Percentiles rank a stretch among this genome's conserved stretches.
These are phyloP conservation scores for Gymnopithys bicolor DNA, from an alignment of 2,797 vertebrate species.

Conservation along the genomic window DNA sequence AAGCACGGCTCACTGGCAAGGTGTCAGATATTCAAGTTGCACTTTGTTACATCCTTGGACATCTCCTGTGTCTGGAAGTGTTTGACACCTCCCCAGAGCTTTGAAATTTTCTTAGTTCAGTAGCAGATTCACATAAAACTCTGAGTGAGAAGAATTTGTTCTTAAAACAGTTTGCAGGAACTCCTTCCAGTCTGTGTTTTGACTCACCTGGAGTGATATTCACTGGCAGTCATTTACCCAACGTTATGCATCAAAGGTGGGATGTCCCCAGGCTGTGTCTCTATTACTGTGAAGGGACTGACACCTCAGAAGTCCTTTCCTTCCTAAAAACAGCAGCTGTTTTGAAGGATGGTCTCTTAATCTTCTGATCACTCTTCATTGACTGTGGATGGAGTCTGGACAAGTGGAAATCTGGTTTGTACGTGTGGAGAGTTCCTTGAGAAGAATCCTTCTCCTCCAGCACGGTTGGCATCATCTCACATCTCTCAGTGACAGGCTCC, in stretches of 20 bases:
- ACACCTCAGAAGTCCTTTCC: background rate
- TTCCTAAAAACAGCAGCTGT: background rate
- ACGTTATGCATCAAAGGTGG: accelerated
- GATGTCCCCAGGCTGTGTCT: background rate
- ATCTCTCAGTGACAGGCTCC: accelerated
- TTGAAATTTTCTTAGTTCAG: background rate
- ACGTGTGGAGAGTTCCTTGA: background rate
- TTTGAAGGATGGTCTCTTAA: background rate
- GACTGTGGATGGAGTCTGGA: background rate
- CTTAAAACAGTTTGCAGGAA: background rate
- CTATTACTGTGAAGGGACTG: background rate
- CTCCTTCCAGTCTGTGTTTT: background rate
- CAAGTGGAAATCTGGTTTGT: background rate
- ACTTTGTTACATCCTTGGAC: background rate
- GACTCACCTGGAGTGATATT: no score
- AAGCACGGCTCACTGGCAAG: slow-evolving; percentile 58
- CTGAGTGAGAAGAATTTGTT: background rate
- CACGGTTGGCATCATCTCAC: accelerated
- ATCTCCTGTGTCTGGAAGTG: background rate
- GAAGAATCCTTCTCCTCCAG: background rate
- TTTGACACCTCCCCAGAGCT: background rate
- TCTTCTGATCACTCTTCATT: background rate
- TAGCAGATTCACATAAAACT: background rate
- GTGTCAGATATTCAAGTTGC: slow-evolving; percentile 27
- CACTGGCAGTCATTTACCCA: background rate